These are phyloP conservation scores for Molothrus ater DNA, from an alignment of 2,797 vertebrate species.

Conservation along the genomic window DNA sequence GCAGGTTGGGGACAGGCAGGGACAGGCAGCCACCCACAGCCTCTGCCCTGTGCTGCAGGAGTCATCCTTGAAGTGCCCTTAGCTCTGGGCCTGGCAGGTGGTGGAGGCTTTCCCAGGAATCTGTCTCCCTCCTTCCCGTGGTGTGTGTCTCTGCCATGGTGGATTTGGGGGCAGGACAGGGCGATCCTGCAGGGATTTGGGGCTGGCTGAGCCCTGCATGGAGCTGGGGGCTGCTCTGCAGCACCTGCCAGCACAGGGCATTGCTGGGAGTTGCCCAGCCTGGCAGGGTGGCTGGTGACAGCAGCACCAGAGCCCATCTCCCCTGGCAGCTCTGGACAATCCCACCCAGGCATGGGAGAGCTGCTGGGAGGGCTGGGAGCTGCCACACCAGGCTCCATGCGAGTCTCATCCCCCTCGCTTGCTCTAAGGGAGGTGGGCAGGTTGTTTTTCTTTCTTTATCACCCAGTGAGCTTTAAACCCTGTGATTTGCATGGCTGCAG, in stretches of 20 bases:
- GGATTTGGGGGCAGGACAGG: background rate
- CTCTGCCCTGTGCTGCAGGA: background rate
- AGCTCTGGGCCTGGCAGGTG: background rate
- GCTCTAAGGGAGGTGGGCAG: background rate
- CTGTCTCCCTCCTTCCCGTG: background rate
- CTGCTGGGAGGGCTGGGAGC: background rate
- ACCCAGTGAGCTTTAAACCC: background rate
- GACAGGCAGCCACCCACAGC: background rate
- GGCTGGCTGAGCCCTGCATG: background rate
- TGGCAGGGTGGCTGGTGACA: background rate
- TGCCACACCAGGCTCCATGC: accelerated
- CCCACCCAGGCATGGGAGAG: accelerated
- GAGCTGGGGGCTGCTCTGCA: background rate
- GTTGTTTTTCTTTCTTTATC: background rate
- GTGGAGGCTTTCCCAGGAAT: background rate
- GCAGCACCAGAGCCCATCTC: background rate
- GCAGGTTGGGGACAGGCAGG: background rate
- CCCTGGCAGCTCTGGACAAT: background rate
- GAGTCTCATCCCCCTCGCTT: background rate
- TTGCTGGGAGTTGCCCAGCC: background rate
- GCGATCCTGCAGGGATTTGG: background rate
- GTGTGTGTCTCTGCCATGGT: background rate
- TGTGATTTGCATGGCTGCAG: constrained; percentile 34
- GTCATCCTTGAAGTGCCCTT: background rate
- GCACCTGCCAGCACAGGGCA: background rate